Evolutionary conservation across 2,113 vertebrate species (phyloP).

Genomic region (Solenodon paradoxus): DNA sequence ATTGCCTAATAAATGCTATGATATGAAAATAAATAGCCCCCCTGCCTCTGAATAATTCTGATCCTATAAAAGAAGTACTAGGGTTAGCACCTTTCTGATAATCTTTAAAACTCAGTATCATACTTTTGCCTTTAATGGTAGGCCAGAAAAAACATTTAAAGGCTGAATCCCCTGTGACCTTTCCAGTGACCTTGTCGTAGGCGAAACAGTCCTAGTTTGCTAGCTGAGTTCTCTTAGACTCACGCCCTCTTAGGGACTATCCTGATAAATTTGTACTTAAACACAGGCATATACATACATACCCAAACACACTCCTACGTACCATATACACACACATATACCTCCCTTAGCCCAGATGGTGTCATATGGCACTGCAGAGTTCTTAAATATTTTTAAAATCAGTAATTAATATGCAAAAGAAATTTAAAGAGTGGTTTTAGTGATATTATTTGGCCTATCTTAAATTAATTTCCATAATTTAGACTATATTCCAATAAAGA

Average conservation of each 20-base stretch:
- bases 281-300: background rate
- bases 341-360: background rate
- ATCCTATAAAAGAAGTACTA: background rate
- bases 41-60: background rate
- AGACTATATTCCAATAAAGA: background rate
- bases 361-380: background rate
- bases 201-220: fast-evolving
- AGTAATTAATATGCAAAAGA: background rate
- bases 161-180: background rate
- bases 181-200: background rate
- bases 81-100: background rate
- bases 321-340: background rate
- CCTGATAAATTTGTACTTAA: background rate
- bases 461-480: background rate
- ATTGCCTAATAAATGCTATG: background rate
- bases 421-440: background rate
- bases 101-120: background rate
- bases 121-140: background rate
- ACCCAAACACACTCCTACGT: background rate
- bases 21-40: background rate
- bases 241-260: fast-evolving
- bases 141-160: background rate
- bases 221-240: background rate
- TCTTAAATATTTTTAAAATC: background rate
- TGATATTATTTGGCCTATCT: background rate